Evolutionary conservation across 2,888 invertebrate species (phyloP).

Genomic region (Isoperla grammatica): DNA sequence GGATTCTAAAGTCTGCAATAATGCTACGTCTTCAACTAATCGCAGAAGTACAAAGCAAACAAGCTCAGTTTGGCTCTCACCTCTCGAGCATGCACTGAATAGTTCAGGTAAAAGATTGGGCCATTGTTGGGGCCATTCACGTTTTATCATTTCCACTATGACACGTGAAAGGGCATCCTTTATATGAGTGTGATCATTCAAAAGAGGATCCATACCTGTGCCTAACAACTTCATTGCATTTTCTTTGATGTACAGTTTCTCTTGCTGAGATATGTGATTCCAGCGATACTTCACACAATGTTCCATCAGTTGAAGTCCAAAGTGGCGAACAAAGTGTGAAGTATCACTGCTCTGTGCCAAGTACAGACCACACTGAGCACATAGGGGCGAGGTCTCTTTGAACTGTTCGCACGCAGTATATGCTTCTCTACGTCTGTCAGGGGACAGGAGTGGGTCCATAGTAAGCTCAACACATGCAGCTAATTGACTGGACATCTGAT

Average conservation of each 20-base stretch:
- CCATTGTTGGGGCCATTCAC: slow-evolving; percentile 99
- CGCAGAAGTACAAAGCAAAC: slow-evolving; percentile 84
- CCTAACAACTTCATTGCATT: slow-evolving; percentile 80
- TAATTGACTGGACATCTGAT: slow-evolving; percentile 61
- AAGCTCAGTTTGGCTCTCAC: slow-evolving; percentile 84
- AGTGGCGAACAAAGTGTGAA: slow-evolving; percentile 76
- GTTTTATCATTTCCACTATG: slow-evolving; percentile 94
- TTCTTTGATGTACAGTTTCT: slow-evolving; percentile 87
- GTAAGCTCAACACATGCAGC: slow-evolving; percentile 77
- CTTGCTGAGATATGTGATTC: slow-evolving; percentile 80
- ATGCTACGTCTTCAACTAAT: slow-evolving; percentile 88
- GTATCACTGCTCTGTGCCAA: slow-evolving; percentile 69
- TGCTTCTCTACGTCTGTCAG: slow-evolving; percentile 70
- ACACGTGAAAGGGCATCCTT: slow-evolving; percentile 83
- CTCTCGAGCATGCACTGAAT: slow-evolving; percentile 72
- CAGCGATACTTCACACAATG: slow-evolving; percentile 89
- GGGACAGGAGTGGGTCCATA: slow-evolving; percentile 71
- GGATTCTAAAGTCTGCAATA: slow-evolving; percentile 77
- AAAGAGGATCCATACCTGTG: slow-evolving; percentile 68
- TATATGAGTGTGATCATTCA: slow-evolving; percentile 64
- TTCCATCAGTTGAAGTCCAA: slow-evolving; percentile 89
- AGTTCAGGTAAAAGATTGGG: slow-evolving; percentile 77
- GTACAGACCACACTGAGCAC: slow-evolving; percentile 80
- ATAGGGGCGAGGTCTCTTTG: slow-evolving; percentile 79
- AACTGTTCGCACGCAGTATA: slow-evolving; percentile 56